These are phyloP conservation scores for Globia sparganii DNA, from an alignment of 2,888 invertebrate genomes.

Conservation along the genomic window DNA sequence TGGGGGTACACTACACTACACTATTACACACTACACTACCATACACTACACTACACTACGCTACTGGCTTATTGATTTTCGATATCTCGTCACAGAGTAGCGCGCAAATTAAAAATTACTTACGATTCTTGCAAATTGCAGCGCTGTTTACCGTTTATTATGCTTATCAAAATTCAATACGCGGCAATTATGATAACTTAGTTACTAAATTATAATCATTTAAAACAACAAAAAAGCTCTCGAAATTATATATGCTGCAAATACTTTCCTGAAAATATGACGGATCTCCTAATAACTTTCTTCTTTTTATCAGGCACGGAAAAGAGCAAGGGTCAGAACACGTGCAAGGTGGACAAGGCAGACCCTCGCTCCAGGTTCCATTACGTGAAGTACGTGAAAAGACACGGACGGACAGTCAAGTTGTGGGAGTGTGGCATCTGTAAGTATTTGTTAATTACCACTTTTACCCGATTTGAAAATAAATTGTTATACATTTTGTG, in stretches of 20 bases:
- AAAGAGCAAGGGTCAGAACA: constrained; percentile 68
- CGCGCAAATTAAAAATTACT: not conserved
- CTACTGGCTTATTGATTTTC: not conserved
- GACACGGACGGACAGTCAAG: constrained; percentile 92
- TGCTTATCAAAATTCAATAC: not conserved
- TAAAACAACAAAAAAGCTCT: not conserved
- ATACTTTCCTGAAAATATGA: not conserved
- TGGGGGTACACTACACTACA: too few relatives aligned
- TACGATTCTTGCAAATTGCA: not conserved
- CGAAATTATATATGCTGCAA: not conserved
- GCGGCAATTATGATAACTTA: not conserved
- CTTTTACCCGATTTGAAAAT: not conserved
- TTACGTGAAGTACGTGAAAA: constrained; percentile 92
- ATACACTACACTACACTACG: too few relatives aligned
- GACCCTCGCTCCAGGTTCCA: constrained; percentile 91
- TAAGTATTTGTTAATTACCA: constrained; percentile 81
- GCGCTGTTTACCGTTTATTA: not conserved
- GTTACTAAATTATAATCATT: not conserved
- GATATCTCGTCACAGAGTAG: too few relatives aligned
- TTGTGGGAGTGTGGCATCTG: constrained; percentile 94
- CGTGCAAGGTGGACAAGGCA: constrained; percentile 89
- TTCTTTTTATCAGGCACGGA: constrained; percentile 52
- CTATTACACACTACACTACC: too few relatives aligned
- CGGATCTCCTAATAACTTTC: not conserved
- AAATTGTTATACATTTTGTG: not conserved